phyloP scores from a whole-genome alignment of 2,113 vertebrate species.

The Procapra przewalskii region DNA sequence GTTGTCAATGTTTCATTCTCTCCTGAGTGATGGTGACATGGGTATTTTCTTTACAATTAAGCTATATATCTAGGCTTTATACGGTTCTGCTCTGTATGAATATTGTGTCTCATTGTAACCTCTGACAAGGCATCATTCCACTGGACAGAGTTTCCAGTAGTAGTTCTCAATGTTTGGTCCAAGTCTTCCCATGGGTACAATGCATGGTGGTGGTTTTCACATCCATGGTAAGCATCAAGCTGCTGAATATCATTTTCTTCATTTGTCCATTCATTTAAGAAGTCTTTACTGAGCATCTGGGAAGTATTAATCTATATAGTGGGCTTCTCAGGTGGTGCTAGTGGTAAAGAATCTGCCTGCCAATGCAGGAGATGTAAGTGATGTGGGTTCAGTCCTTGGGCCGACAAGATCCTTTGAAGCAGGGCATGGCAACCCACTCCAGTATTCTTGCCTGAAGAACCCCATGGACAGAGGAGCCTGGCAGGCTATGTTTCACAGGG shows the following conservation, averaged over 20 bases:
- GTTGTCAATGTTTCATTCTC: neutral
- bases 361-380: neutral
- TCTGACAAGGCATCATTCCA: neutral
- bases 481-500: accelerated
- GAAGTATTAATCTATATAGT: neutral
- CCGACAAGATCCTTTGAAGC: neutral
- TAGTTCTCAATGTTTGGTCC: neutral
- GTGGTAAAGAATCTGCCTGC: neutral
- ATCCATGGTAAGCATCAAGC: neutral
- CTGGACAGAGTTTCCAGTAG: neutral
- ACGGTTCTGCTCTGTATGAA: neutral
- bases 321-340: neutral
- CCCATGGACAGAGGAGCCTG: neutral
- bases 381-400: neutral
- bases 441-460: neutral
- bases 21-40: neutral
- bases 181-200: neutral
- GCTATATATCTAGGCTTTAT: neutral
- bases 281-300: neutral
- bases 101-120: neutral
- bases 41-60: neutral
- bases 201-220: neutral
- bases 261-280: neutral
- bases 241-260: neutral
- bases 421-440: neutral